phyloP scores from a whole-genome alignment of 2,797 vertebrate genomes.

The Sebastes taczanowskii region DNA sequence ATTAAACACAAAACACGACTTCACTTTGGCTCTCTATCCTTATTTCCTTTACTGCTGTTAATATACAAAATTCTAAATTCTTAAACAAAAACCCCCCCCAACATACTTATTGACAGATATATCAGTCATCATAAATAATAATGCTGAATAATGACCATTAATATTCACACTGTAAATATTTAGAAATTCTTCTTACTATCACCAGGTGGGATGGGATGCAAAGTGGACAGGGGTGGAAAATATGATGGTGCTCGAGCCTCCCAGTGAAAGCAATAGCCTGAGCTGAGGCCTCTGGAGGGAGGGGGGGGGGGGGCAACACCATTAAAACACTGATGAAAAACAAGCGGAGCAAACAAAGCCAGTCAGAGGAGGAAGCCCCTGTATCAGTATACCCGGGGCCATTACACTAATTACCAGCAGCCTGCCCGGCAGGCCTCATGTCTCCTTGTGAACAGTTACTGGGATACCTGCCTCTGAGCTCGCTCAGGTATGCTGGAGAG shows the following conservation, averaged over 20 bases:
- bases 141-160: neutral
- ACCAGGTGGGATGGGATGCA: neutral
- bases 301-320: constrained; percentile 4
- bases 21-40: neutral
- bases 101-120: neutral
- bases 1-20: too few species aligned
- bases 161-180: neutral
- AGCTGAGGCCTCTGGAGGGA: neutral
- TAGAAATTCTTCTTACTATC: neutral
- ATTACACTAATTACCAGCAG: constrained; percentile 68
- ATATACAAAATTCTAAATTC: neutral
- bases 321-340: constrained; percentile 70
- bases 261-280: constrained; percentile 60
- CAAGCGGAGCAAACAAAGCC: constrained; percentile 71
- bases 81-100: neutral
- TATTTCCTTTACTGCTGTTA: neutral
- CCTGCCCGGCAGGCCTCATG: constrained; percentile 24
- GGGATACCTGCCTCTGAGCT: constrained; percentile 47
- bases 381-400: constrained; percentile 66
- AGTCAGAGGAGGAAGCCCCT: constrained; percentile 51
- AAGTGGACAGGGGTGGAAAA: constrained; percentile 30
- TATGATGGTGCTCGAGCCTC: constrained; percentile 25
- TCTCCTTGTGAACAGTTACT: constrained; percentile 61
- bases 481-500: constrained; percentile 7
- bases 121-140: neutral